Conservation (phyloP, 2,888 invertebrate species). For the Callosobruchus maculatus region DNA sequence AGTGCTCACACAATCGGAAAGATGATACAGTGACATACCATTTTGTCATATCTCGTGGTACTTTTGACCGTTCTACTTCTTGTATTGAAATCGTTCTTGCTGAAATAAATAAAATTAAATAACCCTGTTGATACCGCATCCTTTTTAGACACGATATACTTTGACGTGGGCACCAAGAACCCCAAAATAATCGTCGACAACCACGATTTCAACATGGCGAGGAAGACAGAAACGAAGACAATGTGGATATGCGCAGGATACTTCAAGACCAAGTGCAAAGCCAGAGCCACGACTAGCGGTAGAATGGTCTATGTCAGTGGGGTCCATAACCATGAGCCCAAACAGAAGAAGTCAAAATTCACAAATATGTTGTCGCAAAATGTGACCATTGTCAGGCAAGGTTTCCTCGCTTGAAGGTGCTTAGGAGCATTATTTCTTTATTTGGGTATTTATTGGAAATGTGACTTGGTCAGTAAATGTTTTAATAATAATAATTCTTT, state of each 20-base stretch:
- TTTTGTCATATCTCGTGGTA: too few relatives aligned
- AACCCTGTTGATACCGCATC: neutral
- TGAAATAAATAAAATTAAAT: too few relatives aligned
- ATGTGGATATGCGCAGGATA: constrained; percentile 34
- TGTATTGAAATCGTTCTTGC: too few relatives aligned
- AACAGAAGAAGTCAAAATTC: constrained; percentile 21
- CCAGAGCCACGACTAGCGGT: constrained; percentile 31
- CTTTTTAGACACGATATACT: constrained; percentile 31
- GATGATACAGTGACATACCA: too few relatives aligned
- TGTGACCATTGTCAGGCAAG: constrained; percentile 26
- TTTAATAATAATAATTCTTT: too few relatives aligned
- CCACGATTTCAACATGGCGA: constrained; percentile 33
- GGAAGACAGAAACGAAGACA: constrained; percentile 30
- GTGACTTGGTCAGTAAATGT: too few relatives aligned
- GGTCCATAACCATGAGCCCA: constrained; percentile 31
- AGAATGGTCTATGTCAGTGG: constrained; percentile 30
- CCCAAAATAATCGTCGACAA: constrained; percentile 34
- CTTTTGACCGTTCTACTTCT: too few relatives aligned
- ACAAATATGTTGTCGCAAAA: constrained; percentile 31
- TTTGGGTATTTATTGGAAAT: too few relatives aligned
- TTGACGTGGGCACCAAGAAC: constrained; percentile 31
- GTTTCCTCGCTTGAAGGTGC: neutral
- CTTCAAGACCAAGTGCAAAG: constrained; percentile 33
- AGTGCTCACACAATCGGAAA: too few relatives aligned
- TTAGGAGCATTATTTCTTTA: too few relatives aligned